phyloP scores from a whole-genome alignment of 2,113 vertebrate genomes.

The Petromus typicus region DNA sequence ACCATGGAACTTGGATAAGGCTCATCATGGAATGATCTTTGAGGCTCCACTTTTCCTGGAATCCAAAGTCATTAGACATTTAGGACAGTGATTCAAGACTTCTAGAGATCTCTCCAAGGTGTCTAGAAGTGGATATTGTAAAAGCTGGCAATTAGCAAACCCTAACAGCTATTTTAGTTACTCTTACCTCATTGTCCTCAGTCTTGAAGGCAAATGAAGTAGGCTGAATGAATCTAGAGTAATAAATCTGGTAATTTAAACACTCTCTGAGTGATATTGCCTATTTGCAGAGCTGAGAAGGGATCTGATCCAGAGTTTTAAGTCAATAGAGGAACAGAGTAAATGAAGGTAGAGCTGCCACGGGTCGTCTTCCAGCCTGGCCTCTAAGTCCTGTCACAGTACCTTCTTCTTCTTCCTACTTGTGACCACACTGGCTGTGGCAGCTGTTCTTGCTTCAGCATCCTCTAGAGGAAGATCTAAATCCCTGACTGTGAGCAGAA shows the following conservation, averaged over 20 bases:
- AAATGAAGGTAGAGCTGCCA: background rate
- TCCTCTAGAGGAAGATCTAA: background rate
- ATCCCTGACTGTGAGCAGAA: background rate
- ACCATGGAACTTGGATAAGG: background rate
- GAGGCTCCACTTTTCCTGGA: background rate
- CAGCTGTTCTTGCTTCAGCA: background rate
- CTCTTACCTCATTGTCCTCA: background rate
- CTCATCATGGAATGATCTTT: background rate
- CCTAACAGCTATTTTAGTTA: background rate
- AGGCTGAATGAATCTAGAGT: background rate
- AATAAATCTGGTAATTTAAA: background rate
- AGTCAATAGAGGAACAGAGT: background rate
- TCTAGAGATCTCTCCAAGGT: background rate
- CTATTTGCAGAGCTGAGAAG: background rate
- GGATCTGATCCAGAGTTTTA: background rate
- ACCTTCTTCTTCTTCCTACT: conserved; percentile 65
- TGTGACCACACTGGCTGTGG: background rate
- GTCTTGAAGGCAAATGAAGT: background rate
- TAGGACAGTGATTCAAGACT: background rate
- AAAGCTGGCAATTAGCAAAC: background rate
- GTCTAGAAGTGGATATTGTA: background rate
- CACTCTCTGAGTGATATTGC: background rate
- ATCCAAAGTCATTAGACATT: background rate
- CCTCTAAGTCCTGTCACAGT: background rate
- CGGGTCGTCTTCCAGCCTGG: background rate